These are phyloP conservation scores for Scortum barcoo DNA, from an alignment of 2,113 vertebrate species.

Conservation along the genomic window DNA sequence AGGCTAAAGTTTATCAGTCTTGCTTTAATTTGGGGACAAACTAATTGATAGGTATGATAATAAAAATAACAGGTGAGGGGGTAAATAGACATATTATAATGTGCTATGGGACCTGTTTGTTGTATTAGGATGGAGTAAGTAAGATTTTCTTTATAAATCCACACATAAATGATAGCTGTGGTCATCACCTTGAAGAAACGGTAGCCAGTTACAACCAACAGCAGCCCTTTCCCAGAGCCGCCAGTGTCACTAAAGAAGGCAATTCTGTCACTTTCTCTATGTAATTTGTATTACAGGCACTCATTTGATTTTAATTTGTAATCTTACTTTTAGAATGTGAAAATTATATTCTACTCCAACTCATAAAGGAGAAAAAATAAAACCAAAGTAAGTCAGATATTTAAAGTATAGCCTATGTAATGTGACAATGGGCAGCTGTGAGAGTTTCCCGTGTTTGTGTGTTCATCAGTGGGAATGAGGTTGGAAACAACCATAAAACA, in stretches of 20 bases:
- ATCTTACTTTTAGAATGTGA: slow-evolving; percentile 13
- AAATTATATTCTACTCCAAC: background rate
- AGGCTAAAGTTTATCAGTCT: background rate
- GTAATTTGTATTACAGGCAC: background rate
- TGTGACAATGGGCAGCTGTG: slow-evolving; percentile 27
- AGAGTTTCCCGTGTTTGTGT: slow-evolving; percentile 48
- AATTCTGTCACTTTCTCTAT: background rate
- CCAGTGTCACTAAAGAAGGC: background rate
- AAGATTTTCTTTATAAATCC: background rate
- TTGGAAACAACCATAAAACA: slow-evolving; percentile 64
- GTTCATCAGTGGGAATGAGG: slow-evolving; percentile 51
- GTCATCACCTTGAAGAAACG: background rate
- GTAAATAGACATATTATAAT: background rate
- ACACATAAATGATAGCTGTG: background rate
- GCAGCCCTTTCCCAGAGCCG: background rate
- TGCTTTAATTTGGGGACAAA: background rate
- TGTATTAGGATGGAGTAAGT: background rate
- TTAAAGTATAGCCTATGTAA: slow-evolving; percentile 28
- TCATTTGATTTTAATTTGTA: slow-evolving; percentile 12
- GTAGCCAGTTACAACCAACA: background rate
- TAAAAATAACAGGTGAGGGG: background rate
- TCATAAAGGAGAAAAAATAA: slow-evolving; percentile 10
- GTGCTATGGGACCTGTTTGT: background rate
- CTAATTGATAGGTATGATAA: background rate
- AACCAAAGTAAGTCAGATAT: slow-evolving; percentile 19